Base-by-base conservation (phyloP, 2,888 invertebrate genomes). In the Zaprionus bogoriensis region DNA sequence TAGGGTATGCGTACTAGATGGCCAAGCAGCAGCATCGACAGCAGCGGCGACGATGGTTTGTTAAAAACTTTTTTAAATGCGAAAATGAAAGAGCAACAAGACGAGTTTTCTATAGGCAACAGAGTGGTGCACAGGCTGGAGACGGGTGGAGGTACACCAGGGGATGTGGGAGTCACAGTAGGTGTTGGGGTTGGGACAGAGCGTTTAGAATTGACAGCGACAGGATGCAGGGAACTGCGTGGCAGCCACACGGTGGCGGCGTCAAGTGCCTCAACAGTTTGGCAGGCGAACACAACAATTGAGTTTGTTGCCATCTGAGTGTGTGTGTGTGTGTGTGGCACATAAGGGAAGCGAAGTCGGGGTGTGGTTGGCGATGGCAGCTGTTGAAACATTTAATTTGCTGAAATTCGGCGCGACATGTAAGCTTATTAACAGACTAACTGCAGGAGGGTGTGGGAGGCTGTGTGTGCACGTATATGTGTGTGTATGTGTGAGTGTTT, bases 81-180 rank as follows among this genome's bases (percentile, higher is more conserved):
- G 86, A 87, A 79, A 87, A 88, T 87, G 87, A 87, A 88, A 83
- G 79, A 88, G 84, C 84, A 81, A 81, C 80, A 86, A 70, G 74
- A 57, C 46, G 39, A 57, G 62, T 46, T 23, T 23, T 20, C 14
- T 5, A 38, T 50, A 20, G 57, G 7, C 14, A n/a, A n/a, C n/a
- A n/a, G n/a, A n/a, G n/a, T n/a, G 23, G 17, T 7, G 38, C 17
- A 38, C 9, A 17, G 38, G 38, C 36, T 3, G 20, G 22, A 1
- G n/a, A 0, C 9, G 20, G 32, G 9, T 0, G 28, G 17, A 12
- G 3, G 41, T 7, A 12, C 12, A 36, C 17, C n/a, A 12, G 30
- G 10, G 27, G 7, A 2, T 2, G 6, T 19, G 19, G 30, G 12
- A 17, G n/a, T n/a, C n/a, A n/a, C n/a, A n/a, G n/a, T n/a, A n/a